Conservation (phyloP, 2,888 invertebrate genomes). For the Heliconius sara region DNA sequence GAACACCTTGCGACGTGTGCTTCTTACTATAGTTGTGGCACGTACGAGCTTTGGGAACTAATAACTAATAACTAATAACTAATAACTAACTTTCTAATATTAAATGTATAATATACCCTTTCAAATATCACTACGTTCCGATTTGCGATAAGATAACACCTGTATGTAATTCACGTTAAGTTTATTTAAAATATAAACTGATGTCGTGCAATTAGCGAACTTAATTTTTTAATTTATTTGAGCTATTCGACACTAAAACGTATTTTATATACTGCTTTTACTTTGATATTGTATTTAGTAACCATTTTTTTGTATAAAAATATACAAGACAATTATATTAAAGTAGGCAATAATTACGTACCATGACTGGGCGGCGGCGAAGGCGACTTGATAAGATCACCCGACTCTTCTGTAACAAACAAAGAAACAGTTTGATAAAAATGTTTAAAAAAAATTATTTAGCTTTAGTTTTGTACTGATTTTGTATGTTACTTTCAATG, state of each 20-base stretch:
- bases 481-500: no score
- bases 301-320: not conserved
- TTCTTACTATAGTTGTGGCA: conserved; percentile 10
- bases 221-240: not conserved
- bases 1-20: conserved; percentile 25
- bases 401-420: conserved; percentile 80
- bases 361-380: conserved; percentile 90
- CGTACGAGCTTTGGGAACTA: conserved; percentile 28
- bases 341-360: conserved; percentile 69
- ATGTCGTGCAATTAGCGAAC: not conserved
- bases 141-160: not conserved
- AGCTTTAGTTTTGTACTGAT: no score
- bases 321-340: not conserved
- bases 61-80: no score
- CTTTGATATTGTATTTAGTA: not conserved
- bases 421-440: conserved; percentile 8
- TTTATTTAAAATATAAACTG: not conserved
- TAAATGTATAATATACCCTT: not conserved
- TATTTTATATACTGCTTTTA: not conserved
- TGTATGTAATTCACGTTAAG: not conserved
- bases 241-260: not conserved
- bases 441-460: not conserved
- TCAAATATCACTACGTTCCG: not conserved
- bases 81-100: conserved; percentile 20
- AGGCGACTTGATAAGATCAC: conserved; percentile 89